A percentile compares a stretch with the other conserved stretches of the same genome.
phyloP scores from a whole-genome alignment of 1,140 invertebrate species.

The Scaptomyza graminum region DNA sequence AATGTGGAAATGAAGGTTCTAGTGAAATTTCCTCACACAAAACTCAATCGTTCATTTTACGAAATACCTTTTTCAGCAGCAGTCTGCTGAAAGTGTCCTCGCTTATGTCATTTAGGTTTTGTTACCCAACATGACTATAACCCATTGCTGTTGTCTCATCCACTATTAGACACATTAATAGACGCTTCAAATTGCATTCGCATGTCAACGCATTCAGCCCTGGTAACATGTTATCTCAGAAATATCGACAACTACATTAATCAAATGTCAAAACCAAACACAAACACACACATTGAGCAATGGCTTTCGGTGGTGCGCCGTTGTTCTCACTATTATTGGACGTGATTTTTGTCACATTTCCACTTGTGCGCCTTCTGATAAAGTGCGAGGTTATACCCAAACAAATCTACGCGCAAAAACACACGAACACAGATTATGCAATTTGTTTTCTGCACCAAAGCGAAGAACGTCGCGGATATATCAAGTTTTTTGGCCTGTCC shows the following conservation, averaged over 20 bases:
- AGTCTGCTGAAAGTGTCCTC: conserved; percentile 45
- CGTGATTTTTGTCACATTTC: conserved; percentile 70
- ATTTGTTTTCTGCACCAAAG: conserved; percentile 48
- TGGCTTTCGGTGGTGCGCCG: conserved; percentile 6
- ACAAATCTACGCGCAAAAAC: too few species aligned
- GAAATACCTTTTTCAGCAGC: too few species aligned
- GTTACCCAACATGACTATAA: conserved; percentile 25
- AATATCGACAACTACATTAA: conserved; percentile 54
- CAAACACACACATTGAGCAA: conserved; percentile 7
- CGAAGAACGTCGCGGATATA: conserved; percentile 18
- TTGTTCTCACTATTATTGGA: conserved; percentile 35
- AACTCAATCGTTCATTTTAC: not conserved
- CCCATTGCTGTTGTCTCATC: conserved; percentile 23
- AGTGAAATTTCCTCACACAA: not conserved
- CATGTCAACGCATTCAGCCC: conserved; percentile 43
- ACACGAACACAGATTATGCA: conserved; percentile 8
- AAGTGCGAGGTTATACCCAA: conserved; percentile 12
- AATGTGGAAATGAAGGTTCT: conserved; percentile 13
- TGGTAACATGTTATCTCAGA: conserved; percentile 20
- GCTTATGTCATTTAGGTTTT: conserved; percentile 32
- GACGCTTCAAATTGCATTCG: conserved; percentile 59
- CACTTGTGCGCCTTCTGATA: conserved; percentile 57
- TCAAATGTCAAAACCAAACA: conserved; percentile 49
- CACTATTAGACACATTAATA: conserved; percentile 54
- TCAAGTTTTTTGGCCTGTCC: conserved; percentile 75